Base-by-base conservation (phyloP, 2,797 vertebrate genomes). In the Bovichtus variegatus region DNA sequence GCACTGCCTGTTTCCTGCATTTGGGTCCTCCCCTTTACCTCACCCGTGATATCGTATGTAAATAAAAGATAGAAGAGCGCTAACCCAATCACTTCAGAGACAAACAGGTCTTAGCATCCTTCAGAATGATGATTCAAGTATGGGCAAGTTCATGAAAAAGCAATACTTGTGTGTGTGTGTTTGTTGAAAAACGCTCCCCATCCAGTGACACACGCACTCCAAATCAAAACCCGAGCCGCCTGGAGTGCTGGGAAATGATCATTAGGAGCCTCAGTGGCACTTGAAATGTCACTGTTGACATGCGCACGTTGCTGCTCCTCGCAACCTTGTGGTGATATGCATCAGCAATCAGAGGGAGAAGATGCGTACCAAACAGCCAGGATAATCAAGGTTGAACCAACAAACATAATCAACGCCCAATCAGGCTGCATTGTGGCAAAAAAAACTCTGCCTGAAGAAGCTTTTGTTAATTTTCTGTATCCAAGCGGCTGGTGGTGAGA, bases 401-500 rank as follows among this genome's bases (percentile, higher is more conserved):
- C 86, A 93, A 91, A 91, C 87, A 77, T 89, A 91, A 91, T 91
- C 89, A 92, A 77, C 46, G 2, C 27, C 71, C 71, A 92, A 94
- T 92, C 91, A 93, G 54, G 27, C 60, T 44, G 70, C 12, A 89
- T 89, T 90, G 85, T 91, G 80, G 53, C 66, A 57, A 76, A 85
- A 76, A 85, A 44, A 66, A 55, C 68, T 67, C 53, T 15, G 66
- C 38, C 53, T 83, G 78, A 85, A 81, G 78, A 80, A 51, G 72
- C 23, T 23, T 0, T 3, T 70, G 64, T 62, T 78, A 11, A 78
- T 81, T 80, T 69, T 59, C 21, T n/a, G 31, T n/a, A 67, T 69
- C 55, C 61, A 50, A 79, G 73, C 74, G 75, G n/a, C n/a, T 58
- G 31, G 18, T 54, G 54, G 16, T 31, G 47, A 77, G 25, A 81